These are phyloP conservation scores for Fabriciana adippe DNA, from an alignment of 2,888 invertebrate species.

Conservation along the genomic window DNA sequence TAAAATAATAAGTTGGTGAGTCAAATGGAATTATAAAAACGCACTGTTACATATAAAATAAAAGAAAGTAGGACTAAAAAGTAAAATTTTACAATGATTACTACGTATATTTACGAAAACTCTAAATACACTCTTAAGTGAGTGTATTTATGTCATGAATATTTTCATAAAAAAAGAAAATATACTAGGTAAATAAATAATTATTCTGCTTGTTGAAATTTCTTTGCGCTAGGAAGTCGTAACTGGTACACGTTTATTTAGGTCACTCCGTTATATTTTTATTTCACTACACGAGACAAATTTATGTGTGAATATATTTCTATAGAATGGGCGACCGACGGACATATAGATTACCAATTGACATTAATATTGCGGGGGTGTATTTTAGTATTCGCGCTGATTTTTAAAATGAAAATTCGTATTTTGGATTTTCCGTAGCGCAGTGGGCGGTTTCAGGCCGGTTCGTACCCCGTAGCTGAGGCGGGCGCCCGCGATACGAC, in stretches of 20 bases:
- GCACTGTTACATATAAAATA: too few relatives aligned
- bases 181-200: slow-evolving; percentile 8
- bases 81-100: background rate
- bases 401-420: slow-evolving; percentile 52
- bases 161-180: background rate
- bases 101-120: background rate
- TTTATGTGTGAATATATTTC: slow-evolving; percentile 1
- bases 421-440: slow-evolving; percentile 68
- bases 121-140: background rate
- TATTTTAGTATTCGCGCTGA: slow-evolving; percentile 17
- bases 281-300: background rate
- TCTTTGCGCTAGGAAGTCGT: slow-evolving; percentile 14
- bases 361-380: background rate
- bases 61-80: too few relatives aligned
- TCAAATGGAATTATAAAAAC: too few relatives aligned
- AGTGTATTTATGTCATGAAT: background rate
- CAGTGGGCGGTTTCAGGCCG: slow-evolving; percentile 66
- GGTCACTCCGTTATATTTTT: slow-evolving; percentile 26
- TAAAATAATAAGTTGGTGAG: too few relatives aligned
- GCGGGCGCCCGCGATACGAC: slow-evolving; percentile 48
- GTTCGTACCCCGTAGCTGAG: slow-evolving; percentile 63
- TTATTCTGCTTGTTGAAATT: slow-evolving; percentile 12
- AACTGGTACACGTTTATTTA: slow-evolving; percentile 23
- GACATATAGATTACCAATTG: background rate
- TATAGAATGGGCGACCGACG: background rate